These are phyloP conservation scores for Montipora cactus DNA, from an alignment of 64 coral and sea anemone species.

Conservation along the genomic window DNA sequence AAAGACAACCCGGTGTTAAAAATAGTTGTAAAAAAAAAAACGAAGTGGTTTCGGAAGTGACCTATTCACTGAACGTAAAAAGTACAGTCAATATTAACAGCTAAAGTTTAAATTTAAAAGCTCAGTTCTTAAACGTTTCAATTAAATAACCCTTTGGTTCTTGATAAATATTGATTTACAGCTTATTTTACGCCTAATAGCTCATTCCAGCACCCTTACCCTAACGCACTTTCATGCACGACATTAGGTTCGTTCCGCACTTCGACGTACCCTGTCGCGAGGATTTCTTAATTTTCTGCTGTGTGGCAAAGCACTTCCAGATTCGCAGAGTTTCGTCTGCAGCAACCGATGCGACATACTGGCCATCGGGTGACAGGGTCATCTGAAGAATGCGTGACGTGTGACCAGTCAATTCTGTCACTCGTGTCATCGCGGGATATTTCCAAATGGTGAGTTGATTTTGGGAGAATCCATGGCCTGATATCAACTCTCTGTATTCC, in stretches of 20 bases:
- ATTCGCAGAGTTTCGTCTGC: conserved; percentile 94
- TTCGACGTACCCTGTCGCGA: background rate
- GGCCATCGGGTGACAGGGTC: conserved; percentile 93
- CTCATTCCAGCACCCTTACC: background rate
- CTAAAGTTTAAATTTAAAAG: no score
- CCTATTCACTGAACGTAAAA: no score
- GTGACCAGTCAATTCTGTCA: conserved; percentile 86
- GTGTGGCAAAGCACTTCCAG: conserved; percentile 92
- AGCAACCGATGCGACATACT: conserved; percentile 88
- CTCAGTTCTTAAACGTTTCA: no score
- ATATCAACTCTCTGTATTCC: conserved; percentile 94
- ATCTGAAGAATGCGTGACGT: conserved; percentile 86
- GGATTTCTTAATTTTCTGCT: conserved; percentile 68
- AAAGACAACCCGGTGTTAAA: no score
- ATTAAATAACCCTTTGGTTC: no score
- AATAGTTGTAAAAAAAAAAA: no score
- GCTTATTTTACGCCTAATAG: no score
- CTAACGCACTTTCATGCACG: conserved; percentile 88
- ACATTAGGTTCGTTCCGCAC: conserved; percentile 63
- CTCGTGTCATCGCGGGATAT: conserved; percentile 86
- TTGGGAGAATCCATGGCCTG: conserved; percentile 95
- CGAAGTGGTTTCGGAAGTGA: no score
- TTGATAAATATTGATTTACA: no score
- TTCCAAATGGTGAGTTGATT: conserved; percentile 96
- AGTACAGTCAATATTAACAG: no score